These are phyloP conservation scores for Apamea crenata DNA, from an alignment of 2,888 invertebrate species.

Conservation along the genomic window DNA sequence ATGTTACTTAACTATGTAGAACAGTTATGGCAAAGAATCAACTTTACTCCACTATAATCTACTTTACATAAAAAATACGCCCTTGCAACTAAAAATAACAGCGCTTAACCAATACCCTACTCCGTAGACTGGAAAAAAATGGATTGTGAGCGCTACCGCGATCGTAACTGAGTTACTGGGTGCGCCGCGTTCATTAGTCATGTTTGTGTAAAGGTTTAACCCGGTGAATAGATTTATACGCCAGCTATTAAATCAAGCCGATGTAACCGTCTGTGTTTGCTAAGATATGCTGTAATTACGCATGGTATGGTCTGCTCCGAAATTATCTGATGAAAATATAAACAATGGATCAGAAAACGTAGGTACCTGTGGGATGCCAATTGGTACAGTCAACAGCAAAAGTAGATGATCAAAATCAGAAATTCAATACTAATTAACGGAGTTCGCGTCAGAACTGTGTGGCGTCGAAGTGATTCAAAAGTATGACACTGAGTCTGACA, in stretches of 20 bases:
- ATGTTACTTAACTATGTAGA: no score
- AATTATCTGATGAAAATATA: background rate
- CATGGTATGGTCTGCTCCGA: background rate
- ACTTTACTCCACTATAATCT: no score
- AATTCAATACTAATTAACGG: no score
- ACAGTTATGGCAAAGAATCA: no score
- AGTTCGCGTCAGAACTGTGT: no score
- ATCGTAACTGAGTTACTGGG: conserved; percentile 80
- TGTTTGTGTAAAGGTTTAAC: conserved; percentile 83
- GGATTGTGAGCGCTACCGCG: conserved; percentile 74
- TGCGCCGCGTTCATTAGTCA: conserved; percentile 81
- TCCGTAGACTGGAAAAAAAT: conserved; percentile 60
- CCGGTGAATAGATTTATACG: conserved; percentile 81
- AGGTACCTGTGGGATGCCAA: no score
- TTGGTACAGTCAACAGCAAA: no score
- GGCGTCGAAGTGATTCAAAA: no score
- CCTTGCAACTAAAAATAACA: conserved; percentile 35
- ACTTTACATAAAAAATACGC: background rate
- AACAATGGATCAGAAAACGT: background rate
- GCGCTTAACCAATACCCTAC: conserved; percentile 39
- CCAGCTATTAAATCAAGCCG: conserved; percentile 79
- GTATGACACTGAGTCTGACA: no score
- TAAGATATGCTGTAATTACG: conserved; percentile 59
- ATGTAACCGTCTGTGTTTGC: conserved; percentile 74
- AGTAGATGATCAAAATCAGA: no score